phyloP scores from a whole-genome alignment of 1,140 invertebrate genomes.

The Apis mellifera region Amel_HAv3.1 CM009932.2:13032501-13033000 shows the following conservation, averaged over 20 bases:
- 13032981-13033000: too few species aligned
- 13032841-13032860: conserved; percentile 5
- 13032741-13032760: conserved; percentile 46
- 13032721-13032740: conserved; percentile 64
- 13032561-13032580: conserved; percentile 60
- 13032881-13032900: neutral
- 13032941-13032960: neutral
- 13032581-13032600: conserved; percentile 60
- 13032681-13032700: conserved; percentile 47
- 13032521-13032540: conserved; percentile 57
- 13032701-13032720: conserved; percentile 58
- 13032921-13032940: conserved; percentile 9
- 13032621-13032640: conserved; percentile 31
- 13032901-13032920: conserved; percentile 14
- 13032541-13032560: conserved; percentile 58
- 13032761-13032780: conserved; percentile 21
- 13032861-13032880: neutral
- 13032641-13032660: conserved; percentile 57
- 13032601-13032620: neutral
- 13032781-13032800: conserved; percentile 45
- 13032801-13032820: conserved; percentile 51
- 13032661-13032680: conserved; percentile 57
- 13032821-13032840: conserved; percentile 33
- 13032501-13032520: conserved; percentile 52
- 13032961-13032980: too few species aligned